Evolutionary conservation across 1,140 invertebrate species (phyloP).

Genomic region (Dryas iulia): DNA sequence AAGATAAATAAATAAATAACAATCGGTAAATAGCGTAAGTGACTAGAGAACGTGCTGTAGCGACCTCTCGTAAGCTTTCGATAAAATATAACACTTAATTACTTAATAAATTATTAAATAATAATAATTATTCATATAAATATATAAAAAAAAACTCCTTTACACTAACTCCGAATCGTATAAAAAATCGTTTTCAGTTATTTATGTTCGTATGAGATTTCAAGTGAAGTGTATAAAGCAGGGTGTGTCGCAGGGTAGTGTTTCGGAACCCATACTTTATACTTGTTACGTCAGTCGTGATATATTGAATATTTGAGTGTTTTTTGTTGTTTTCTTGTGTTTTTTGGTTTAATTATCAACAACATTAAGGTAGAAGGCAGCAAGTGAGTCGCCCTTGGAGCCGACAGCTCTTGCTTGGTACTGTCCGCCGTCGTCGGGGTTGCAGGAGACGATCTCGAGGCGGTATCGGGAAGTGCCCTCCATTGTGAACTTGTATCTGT

Average conservation of each 20-base stretch:
- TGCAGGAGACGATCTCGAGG: constrained; percentile 88
- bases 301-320: not conserved
- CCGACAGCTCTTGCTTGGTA: constrained; percentile 93
- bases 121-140: constrained; percentile 39
- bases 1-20: constrained; percentile 57
- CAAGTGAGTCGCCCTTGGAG: constrained; percentile 89
- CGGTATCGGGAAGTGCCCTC: constrained; percentile 88
- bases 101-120: constrained; percentile 74
- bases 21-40: constrained; percentile 63
- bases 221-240: constrained; percentile 20
- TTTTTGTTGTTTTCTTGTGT: constrained; percentile 2
- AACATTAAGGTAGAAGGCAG: constrained; percentile 94
- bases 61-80: constrained; percentile 69
- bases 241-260: constrained; percentile 47
- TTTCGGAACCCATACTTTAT: constrained; percentile 41
- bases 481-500: constrained; percentile 90
- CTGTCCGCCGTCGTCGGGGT: constrained; percentile 91
- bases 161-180: constrained; percentile 75
- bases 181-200: constrained; percentile 64
- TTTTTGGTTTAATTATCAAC: constrained; percentile 60
- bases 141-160: constrained; percentile 61
- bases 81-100: constrained; percentile 76
- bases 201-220: constrained; percentile 47
- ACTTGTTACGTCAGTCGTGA: constrained; percentile 46
- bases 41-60: constrained; percentile 65